phyloP scores from a whole-genome alignment of 1,140 invertebrate species.

The Calycopis cecrops region DNA sequence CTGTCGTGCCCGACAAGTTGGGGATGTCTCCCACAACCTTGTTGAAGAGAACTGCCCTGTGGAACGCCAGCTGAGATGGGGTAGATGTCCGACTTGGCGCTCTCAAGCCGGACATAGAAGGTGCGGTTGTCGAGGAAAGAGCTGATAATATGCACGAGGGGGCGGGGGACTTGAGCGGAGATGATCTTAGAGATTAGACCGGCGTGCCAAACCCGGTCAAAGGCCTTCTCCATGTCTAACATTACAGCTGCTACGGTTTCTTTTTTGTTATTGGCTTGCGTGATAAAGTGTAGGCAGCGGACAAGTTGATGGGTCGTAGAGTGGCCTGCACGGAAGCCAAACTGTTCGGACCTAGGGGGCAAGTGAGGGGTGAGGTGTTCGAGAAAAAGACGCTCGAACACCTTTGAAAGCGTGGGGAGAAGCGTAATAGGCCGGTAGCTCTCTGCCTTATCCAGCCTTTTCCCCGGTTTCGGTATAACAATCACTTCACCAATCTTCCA shows the following conservation, averaged over 20 bases:
- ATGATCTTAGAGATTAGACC: slow-evolving; percentile 38
- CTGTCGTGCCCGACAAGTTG: slow-evolving; percentile 15
- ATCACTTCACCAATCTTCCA: slow-evolving; percentile 1
- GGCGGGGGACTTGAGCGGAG: slow-evolving; percentile 12
- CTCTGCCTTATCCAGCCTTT: background rate
- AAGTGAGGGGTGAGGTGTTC: background rate
- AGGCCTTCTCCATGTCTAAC: slow-evolving; percentile 32
- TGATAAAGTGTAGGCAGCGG: slow-evolving; percentile 24
- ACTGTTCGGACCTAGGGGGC: background rate
- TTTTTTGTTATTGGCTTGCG: slow-evolving; percentile 14
- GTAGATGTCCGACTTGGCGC: background rate
- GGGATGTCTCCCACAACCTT: slow-evolving; percentile 44
- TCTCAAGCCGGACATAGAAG: slow-evolving; percentile 20
- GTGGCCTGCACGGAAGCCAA: too few species aligned
- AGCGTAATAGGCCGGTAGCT: background rate
- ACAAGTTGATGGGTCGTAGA: background rate
- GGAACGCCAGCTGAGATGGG: slow-evolving; percentile 36
- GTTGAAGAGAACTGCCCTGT: slow-evolving; percentile 43
- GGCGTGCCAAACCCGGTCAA: slow-evolving; percentile 33
- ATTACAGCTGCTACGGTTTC: slow-evolving; percentile 23
- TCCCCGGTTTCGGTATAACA: background rate
- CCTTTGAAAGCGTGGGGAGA: too few species aligned
- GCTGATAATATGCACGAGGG: slow-evolving; percentile 13
- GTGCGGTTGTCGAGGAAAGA: slow-evolving; percentile 17
- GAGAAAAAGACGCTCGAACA: too few species aligned